Conservation (phyloP, 2,113 vertebrate genomes). For the Irena cyanogastra region DNA sequence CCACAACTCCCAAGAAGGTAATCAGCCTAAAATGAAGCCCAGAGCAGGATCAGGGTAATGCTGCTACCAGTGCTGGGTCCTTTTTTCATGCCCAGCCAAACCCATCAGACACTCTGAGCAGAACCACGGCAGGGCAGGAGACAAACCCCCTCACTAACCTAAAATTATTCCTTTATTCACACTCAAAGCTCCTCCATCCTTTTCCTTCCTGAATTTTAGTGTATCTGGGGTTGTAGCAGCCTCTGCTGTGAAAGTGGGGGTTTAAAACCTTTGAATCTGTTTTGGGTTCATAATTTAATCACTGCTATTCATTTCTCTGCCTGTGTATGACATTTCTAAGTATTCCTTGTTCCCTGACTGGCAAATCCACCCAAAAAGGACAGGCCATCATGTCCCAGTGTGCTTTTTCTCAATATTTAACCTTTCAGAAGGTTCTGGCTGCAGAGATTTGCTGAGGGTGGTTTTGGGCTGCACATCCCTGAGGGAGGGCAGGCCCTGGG, state of each 20-base stretch:
- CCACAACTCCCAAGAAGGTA: background rate
- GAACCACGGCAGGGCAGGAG: background rate
- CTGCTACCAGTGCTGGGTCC: background rate
- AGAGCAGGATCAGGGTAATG: background rate
- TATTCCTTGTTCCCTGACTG: background rate
- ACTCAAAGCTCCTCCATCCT: background rate
- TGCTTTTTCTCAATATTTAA: background rate
- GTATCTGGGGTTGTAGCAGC: background rate
- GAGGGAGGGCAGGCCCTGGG: background rate
- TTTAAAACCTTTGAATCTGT: fast-evolving
- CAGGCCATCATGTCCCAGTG: fast-evolving
- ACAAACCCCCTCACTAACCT: fast-evolving
- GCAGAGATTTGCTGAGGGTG: background rate
- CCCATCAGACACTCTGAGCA: background rate
- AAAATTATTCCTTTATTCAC: background rate
- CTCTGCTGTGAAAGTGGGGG: background rate
- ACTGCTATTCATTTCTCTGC: background rate
- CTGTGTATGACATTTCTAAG: fast-evolving
- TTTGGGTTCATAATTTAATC: background rate
- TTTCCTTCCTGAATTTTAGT: background rate
- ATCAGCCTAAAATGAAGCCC: background rate
- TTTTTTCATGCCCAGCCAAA: background rate
- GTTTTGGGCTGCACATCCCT: background rate
- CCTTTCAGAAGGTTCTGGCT: background rate
- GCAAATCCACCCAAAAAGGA: background rate